These are phyloP conservation scores for Galerucella nymphaeae DNA, from an alignment of 2,888 invertebrate genomes.

Conservation along the genomic window DNA sequence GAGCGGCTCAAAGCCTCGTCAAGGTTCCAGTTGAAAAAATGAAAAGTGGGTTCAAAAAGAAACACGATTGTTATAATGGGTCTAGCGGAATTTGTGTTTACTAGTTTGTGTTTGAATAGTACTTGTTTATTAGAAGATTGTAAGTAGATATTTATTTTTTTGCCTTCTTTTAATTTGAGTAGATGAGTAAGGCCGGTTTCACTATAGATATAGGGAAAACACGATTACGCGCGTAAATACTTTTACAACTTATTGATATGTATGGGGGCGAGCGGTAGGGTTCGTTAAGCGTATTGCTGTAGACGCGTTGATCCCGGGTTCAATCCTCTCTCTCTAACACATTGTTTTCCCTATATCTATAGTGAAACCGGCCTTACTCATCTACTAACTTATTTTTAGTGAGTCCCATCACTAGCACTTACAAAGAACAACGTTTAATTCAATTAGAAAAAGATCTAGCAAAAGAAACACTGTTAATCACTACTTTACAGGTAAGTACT, in stretches of 20 bases:
- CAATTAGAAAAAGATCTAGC: slow-evolving; percentile 42
- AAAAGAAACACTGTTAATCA: slow-evolving; percentile 46
- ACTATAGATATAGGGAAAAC: too few relatives aligned
- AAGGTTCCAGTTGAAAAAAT: slow-evolving; percentile 16
- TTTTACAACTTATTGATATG: too few relatives aligned
- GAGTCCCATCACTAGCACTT: slow-evolving; percentile 3
- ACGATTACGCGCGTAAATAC: too few relatives aligned
- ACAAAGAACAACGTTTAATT: slow-evolving; percentile 15
- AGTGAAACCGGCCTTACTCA: too few relatives aligned
- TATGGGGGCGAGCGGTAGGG: too few relatives aligned
- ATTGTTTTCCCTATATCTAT: too few relatives aligned
- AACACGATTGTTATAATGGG: slow-evolving; percentile 42
- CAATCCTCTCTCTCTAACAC: too few relatives aligned
- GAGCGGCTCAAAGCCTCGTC: not conserved
- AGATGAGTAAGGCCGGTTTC: too few relatives aligned
- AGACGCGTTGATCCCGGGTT: too few relatives aligned
- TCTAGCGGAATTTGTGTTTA: slow-evolving; percentile 47
- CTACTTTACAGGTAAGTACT: slow-evolving; percentile 47
- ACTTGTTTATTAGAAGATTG: slow-evolving; percentile 47
- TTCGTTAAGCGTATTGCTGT: too few relatives aligned
- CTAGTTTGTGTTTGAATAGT: slow-evolving; percentile 50
- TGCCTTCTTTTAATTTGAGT: not conserved
- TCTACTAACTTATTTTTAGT: not conserved
- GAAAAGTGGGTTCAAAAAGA: slow-evolving; percentile 31
- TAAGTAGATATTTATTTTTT: slow-evolving; percentile 30